Percentiles rank a stretch among this genome's conserved stretches.
Conservation (phyloP, 2,888 invertebrate species). For the Stratiomys singularior region DNA sequence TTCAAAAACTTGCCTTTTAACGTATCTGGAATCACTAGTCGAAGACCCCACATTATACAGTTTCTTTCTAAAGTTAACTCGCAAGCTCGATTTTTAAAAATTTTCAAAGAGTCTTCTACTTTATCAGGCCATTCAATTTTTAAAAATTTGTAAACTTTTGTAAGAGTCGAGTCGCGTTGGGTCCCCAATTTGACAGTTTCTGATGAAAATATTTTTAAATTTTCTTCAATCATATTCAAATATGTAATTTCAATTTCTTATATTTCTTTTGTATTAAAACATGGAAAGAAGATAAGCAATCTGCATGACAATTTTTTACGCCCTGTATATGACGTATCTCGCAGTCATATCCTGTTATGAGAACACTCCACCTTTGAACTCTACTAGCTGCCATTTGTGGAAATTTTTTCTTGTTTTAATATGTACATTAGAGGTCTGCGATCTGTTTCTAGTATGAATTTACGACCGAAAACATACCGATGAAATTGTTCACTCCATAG, state of each 20-base stretch:
- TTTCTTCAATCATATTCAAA: not conserved
- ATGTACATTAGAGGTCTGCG: not conserved
- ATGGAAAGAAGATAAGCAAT: not conserved
- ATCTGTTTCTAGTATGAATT: too few relatives aligned
- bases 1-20: conserved; percentile 49
- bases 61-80: not conserved
- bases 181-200: not conserved
- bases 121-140: not conserved
- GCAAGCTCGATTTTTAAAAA: not conserved
- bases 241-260: not conserved
- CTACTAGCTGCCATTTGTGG: not conserved
- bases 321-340: not conserved
- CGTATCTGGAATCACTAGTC: conserved; percentile 52
- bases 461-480: not conserved
- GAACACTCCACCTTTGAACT: not conserved
- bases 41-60: conserved; percentile 49
- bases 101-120: not conserved
- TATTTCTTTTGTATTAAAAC: not conserved
- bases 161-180: not conserved
- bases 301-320: not conserved
- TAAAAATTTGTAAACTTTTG: not conserved
- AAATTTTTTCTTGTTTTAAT: not conserved
- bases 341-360: not conserved
- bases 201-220: not conserved
- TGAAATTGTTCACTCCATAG: not conserved